Percentiles rank a stretch among this genome's conserved stretches.
These are phyloP conservation scores for Eublepharis macularius DNA, from an alignment of 2,113 vertebrate genomes.

Conservation along the genomic window DNA sequence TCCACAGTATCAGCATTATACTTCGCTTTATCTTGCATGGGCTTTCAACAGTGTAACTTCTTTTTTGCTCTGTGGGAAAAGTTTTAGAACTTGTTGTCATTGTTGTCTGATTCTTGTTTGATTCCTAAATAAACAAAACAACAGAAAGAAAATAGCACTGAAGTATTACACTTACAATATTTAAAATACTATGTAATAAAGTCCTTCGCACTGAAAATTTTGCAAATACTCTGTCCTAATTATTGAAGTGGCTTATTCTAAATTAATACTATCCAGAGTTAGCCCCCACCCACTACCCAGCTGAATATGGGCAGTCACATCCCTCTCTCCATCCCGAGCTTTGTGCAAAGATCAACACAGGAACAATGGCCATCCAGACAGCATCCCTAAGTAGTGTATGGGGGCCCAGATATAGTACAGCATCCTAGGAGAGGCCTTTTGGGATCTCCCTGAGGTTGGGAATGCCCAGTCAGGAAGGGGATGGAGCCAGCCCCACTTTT, in stretches of 20 bases:
- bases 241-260: conserved; percentile 5
- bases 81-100: background rate
- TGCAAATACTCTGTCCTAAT: background rate
- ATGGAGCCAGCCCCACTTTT: too few species aligned
- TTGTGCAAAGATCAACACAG: too few species aligned
- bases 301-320: too few species aligned
- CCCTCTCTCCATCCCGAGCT: too few species aligned
- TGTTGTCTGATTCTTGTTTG: background rate
- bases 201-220: conserved; percentile 1
- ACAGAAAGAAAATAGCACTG: background rate
- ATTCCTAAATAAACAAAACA: too few species aligned
- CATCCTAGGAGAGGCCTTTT: too few species aligned
- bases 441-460: too few species aligned
- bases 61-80: background rate
- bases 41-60: conserved; percentile 15
- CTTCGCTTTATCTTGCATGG: conserved; percentile 4
- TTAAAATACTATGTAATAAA: background rate
- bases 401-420: too few species aligned
- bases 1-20: conserved; percentile 6
- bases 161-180: background rate
- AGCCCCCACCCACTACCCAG: too few species aligned
- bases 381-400: too few species aligned
- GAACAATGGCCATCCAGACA: too few species aligned
- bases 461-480: too few species aligned
- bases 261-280: background rate